Evolutionary conservation across 2,888 invertebrate species (phyloP).

Genomic region (Elaeidobius kamerunicus): DNA sequence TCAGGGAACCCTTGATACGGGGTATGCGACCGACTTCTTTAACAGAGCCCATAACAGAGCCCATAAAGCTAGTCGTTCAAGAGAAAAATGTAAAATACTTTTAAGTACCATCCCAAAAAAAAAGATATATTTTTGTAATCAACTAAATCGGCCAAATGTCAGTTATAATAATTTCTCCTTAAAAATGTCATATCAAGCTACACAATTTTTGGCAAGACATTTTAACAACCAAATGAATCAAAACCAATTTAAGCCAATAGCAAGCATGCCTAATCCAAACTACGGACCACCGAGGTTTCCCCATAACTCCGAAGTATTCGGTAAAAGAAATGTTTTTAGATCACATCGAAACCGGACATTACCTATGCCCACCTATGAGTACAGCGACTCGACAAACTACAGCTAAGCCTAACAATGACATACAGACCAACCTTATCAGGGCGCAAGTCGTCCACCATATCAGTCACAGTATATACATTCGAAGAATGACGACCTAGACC

Average conservation of each 20-base stretch:
- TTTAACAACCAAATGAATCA: neutral
- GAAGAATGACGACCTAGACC: too few relatives aligned
- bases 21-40: slow-evolving; percentile 24
- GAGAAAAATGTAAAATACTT: slow-evolving; percentile 24
- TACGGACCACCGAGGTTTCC: neutral
- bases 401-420: too few relatives aligned
- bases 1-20: slow-evolving; percentile 25
- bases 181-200: too few relatives aligned
- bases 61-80: slow-evolving; percentile 19
- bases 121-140: too few relatives aligned
- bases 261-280: slow-evolving; percentile 7
- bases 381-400: too few relatives aligned
- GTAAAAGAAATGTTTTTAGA: slow-evolving; percentile 2
- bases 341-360: neutral
- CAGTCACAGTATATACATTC: too few relatives aligned
- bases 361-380: too few relatives aligned
- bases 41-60: too few relatives aligned
- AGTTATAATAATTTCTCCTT: too few relatives aligned
- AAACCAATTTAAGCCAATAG: neutral
- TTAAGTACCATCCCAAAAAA: slow-evolving; percentile 6
- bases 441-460: too few relatives aligned
- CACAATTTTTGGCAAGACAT: too few relatives aligned
- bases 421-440: too few relatives aligned
- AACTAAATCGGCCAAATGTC: neutral
- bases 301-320: slow-evolving; percentile 3